Conservation (phyloP, 2,888 invertebrate genomes). For the Dryocosmus kuriphilus region DNA sequence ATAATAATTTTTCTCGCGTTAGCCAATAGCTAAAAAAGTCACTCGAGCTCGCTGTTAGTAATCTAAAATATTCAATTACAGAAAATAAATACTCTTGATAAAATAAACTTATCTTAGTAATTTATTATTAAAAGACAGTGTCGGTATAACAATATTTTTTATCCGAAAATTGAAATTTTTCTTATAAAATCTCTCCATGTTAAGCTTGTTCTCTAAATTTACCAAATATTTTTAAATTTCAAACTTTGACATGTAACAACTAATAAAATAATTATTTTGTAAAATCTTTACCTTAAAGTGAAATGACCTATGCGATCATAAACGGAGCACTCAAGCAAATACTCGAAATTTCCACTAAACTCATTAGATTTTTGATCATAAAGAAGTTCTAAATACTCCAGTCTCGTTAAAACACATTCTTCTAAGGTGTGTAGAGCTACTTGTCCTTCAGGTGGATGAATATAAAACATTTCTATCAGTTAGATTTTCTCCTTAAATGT, state of each 20-base stretch:
- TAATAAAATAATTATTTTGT: neutral
- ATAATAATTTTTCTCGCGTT: constrained; percentile 66
- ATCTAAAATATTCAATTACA: constrained; percentile 56
- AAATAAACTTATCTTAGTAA: no score
- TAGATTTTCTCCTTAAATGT: neutral
- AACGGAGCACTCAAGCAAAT: constrained; percentile 80
- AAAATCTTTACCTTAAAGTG: constrained; percentile 77
- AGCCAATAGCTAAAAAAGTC: constrained; percentile 69
- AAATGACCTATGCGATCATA: constrained; percentile 82
- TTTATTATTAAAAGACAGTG: no score
- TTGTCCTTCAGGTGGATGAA: constrained; percentile 80
- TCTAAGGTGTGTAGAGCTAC: constrained; percentile 80
- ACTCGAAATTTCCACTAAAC: constrained; percentile 79
- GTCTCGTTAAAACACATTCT: constrained; percentile 79
- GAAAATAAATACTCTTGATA: neutral
- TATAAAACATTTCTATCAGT: constrained; percentile 79
- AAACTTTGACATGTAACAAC: neutral
- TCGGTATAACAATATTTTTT: no score
- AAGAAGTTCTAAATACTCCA: constrained; percentile 78
- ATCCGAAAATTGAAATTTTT: neutral
- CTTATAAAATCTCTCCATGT: neutral
- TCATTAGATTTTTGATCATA: constrained; percentile 68
- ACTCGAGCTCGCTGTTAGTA: constrained; percentile 67
- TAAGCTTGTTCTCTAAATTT: neutral
- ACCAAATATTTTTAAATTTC: neutral